Conservation (phyloP, 2,888 invertebrate genomes). For the Metalampra italica region DNA sequence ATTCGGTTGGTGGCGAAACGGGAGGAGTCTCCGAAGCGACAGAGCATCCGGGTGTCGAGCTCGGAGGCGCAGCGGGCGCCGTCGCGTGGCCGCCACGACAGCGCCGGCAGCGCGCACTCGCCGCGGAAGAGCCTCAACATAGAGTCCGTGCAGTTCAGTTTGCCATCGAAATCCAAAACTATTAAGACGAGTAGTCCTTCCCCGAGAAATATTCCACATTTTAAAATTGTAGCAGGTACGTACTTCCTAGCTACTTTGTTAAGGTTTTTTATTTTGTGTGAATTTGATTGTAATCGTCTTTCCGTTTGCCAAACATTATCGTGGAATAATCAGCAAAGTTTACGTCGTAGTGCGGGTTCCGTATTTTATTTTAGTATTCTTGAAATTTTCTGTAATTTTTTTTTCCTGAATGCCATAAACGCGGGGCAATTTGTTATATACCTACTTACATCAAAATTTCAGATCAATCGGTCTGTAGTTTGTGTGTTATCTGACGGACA, state of each 20-base stretch:
- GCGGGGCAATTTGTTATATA: too few relatives aligned
- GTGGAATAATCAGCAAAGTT: too few relatives aligned
- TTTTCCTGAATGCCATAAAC: too few relatives aligned
- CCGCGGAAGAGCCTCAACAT: conserved; percentile 35
- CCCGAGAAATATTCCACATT: conserved; percentile 45
- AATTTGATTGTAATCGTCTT: too few relatives aligned
- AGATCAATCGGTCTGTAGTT: too few relatives aligned
- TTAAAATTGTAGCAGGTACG: conserved; percentile 66
- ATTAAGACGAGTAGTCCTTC: conserved; percentile 22
- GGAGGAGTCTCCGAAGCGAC: conserved; percentile 24
- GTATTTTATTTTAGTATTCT: too few relatives aligned
- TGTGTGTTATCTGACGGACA: too few relatives aligned
- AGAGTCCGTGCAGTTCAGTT: conserved; percentile 46
- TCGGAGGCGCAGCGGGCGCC: conserved; percentile 29
- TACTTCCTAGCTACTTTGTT: not conserved
- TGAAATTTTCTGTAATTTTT: too few relatives aligned
- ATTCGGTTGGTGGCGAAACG: conserved; percentile 26
- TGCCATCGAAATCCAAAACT: conserved; percentile 44
- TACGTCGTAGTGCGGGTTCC: too few relatives aligned
- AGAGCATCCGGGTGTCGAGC: conserved; percentile 34
- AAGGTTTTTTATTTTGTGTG: conserved; percentile 12
- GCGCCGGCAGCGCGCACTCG: conserved; percentile 10
- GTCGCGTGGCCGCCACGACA: conserved; percentile 31
- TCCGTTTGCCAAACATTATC: too few relatives aligned
- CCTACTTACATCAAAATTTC: too few relatives aligned